These are phyloP conservation scores for Therioaphis trifolii DNA, from an alignment of 2,888 invertebrate species.

Conservation along the genomic window DNA sequence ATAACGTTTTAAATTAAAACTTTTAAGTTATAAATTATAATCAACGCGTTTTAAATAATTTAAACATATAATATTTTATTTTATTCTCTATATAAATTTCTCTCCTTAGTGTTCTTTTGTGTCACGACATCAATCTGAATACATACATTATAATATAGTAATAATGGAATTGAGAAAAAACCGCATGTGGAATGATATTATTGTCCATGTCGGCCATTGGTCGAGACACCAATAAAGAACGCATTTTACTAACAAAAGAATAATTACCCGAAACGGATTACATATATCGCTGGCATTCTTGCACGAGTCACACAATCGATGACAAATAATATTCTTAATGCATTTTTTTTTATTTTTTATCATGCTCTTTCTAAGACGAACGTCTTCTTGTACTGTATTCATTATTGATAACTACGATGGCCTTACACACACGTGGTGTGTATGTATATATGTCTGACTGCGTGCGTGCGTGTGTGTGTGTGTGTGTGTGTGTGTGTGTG, in stretches of 20 bases:
- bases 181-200: constrained; percentile 56
- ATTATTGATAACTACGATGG: constrained; percentile 62
- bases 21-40: constrained; percentile 22
- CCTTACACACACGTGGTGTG: constrained; percentile 32
- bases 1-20: neutral
- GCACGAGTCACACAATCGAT: constrained; percentile 63
- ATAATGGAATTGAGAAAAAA: constrained; percentile 62
- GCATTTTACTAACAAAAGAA: constrained; percentile 62
- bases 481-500: neutral
- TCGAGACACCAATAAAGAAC: constrained; percentile 60
- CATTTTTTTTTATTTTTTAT: constrained; percentile 48
- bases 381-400: constrained; percentile 53
- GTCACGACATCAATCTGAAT: constrained; percentile 54
- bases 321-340: constrained; percentile 63
- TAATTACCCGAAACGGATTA: constrained; percentile 63
- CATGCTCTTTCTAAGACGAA: constrained; percentile 34
- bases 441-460: too few relatives aligned
- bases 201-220: constrained; percentile 59
- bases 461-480: neutral
- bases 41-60: neutral
- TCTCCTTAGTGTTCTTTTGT: constrained; percentile 50
- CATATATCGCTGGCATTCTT: constrained; percentile 60
- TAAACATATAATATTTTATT: constrained; percentile 3
- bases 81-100: constrained; percentile 19
- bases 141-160: constrained; percentile 57